Evolutionary conservation across 2,888 invertebrate genomes (phyloP), one percentile per base, ranked within the genome.

Genomic region (Agonopterix arenella): DNA sequence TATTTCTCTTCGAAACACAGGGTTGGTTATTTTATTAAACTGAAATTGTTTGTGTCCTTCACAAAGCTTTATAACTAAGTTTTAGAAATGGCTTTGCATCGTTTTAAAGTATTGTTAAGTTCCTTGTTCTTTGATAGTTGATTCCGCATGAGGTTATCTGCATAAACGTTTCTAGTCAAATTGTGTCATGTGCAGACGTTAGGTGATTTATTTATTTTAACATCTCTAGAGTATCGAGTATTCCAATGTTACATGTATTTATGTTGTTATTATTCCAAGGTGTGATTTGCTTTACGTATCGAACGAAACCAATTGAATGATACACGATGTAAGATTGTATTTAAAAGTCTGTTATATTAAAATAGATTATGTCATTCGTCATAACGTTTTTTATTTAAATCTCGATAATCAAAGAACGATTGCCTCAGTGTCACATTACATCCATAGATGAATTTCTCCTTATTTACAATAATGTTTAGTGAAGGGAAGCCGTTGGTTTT

Each of bases 341-440:
- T 84, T 81, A 80, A 77, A 79, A 86, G 84, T 88, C 84, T 89
- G 86, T 88, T 89, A 84, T 74, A 79, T 72, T 76, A 72, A 76
- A 79, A 79, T 82, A 84, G 76, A 82, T 63, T 54, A 67, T 73
- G 70, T 80, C 79, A 80, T 70, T 28, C 68, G 61, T 62, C 58
- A 59, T 50, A 43, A 10, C 59, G 56, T 56, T 73, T 74, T 76
- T 59, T 66, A 73, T 76, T 66, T 41, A 1, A 40, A 40, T 2
- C n/a, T 38, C 38, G n/a, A 38, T 9, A n/a, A n/a, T n/a, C n/a
- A n/a, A n/a, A n/a, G n/a, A n/a, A n/a, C n/a, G n/a, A n/a, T n/a
- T n/a, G n/a, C n/a, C n/a, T n/a, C n/a, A n/a, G 38, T 38, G 4
- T 9, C 10, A 38, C 38, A 38, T 9, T 9, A 38, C 18, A 18